Percentiles rank a stretch among this genome's conserved stretches.
These are phyloP conservation scores for Diacarnus erythraeanus DNA, from an alignment of 37 sponge, comb jelly and placozoan genomes.

Conservation along the genomic window DNA sequence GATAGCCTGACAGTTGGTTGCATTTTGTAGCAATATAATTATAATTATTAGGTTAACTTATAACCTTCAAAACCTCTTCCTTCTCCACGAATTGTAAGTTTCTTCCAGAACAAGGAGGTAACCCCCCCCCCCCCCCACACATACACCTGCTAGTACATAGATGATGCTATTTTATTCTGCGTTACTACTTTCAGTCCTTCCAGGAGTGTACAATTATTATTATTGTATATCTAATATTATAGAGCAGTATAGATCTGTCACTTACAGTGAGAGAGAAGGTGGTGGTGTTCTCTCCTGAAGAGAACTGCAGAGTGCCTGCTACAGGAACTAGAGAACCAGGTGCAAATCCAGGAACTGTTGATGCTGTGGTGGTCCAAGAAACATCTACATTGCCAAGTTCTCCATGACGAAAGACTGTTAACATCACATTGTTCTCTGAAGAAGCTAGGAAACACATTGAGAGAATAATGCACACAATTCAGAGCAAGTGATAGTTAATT, in stretches of 20 bases:
- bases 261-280: conserved; percentile 59
- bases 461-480: not conserved
- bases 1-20: too few species aligned
- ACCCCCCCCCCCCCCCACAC: too few species aligned
- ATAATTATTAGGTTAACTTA: too few species aligned
- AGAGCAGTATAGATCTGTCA: too few species aligned
- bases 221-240: too few species aligned
- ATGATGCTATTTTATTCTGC: too few species aligned
- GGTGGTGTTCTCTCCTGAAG: conserved; percentile 13
- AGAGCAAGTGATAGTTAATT: not conserved
- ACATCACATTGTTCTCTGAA: conserved; percentile 37
- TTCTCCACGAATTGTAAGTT: not conserved
- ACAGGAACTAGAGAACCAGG: conserved; percentile 61
- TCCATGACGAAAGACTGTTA: conserved; percentile 56
- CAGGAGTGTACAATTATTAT: too few species aligned
- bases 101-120: too few species aligned
- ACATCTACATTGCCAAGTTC: conserved; percentile 50
- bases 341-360: conserved; percentile 9
- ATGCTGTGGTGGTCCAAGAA: conserved; percentile 48
- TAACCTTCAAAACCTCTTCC: not conserved
- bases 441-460: conserved; percentile 24
- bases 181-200: too few species aligned
- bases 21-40: too few species aligned
- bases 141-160: too few species aligned
- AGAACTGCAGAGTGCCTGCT: conserved; percentile 30